Percentiles rank a stretch among this genome's conserved stretches.
These are phyloP conservation scores for Arrhopalites spinosus DNA, from an alignment of 2,888 invertebrate genomes.

Conservation along the genomic window DNA sequence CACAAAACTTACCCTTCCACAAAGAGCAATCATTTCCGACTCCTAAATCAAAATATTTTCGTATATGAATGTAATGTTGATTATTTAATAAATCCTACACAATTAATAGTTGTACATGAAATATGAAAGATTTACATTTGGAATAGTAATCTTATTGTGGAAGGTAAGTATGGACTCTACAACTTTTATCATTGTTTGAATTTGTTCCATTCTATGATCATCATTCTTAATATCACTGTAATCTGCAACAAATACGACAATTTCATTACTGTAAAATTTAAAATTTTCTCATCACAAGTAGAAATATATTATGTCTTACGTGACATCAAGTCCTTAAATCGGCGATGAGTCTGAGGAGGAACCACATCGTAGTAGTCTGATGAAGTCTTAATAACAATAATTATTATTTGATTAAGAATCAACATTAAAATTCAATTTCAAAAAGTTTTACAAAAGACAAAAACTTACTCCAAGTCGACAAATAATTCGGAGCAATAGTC, in stretches of 20 bases:
- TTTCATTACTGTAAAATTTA: constrained; percentile 33
- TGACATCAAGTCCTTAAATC: constrained; percentile 86
- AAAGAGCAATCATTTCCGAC: constrained; percentile 79
- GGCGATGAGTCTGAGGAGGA: constrained; percentile 57
- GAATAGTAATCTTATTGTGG: constrained; percentile 71
- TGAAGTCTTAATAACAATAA: constrained; percentile 5
- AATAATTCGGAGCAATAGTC: constrained; percentile 77
- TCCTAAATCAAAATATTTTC: constrained; percentile 54
- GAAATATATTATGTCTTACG: constrained; percentile 67
- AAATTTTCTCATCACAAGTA: constrained; percentile 17
- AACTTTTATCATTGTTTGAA: constrained; percentile 73
- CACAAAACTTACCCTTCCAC: constrained; percentile 83
- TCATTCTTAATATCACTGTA: constrained; percentile 79
- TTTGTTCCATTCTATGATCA: constrained; percentile 75
- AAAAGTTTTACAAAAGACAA: too few species aligned
- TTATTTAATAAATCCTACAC: too few species aligned
- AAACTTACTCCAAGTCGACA: constrained; percentile 65
- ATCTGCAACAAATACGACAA: constrained; percentile 65
- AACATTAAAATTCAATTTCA: not conserved
- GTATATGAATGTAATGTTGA: too few species aligned
- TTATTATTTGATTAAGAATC: not conserved
- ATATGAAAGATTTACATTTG: too few species aligned
- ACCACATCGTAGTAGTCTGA: constrained; percentile 50
- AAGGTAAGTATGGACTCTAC: constrained; percentile 66
- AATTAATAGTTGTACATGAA: too few species aligned